phyloP scores from a whole-genome alignment of 2,888 invertebrate genomes.

The Drosophila borborema region DNA sequence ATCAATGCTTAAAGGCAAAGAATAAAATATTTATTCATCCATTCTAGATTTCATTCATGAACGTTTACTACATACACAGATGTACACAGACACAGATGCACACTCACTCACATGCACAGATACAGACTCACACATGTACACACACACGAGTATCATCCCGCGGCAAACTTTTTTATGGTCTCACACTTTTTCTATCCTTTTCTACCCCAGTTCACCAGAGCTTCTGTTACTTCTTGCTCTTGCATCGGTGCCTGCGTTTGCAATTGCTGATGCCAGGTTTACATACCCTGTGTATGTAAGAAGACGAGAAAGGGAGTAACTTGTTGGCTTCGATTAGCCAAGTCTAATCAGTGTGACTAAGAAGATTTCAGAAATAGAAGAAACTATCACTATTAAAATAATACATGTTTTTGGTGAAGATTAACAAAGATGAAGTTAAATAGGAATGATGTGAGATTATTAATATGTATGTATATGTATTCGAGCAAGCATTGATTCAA shows the following conservation, averaged over 20 bases:
- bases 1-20: conserved; percentile 68
- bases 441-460: too few species aligned
- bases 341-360: neutral
- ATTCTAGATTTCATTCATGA: conserved; percentile 80
- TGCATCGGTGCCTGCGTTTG: conserved; percentile 18
- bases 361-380: neutral
- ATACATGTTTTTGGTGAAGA: too few species aligned
- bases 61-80: conserved; percentile 47
- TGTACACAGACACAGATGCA: conserved; percentile 6
- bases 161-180: conserved; percentile 41
- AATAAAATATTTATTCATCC: conserved; percentile 78
- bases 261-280: conserved; percentile 42
- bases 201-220: conserved; percentile 13
- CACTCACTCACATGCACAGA: neutral
- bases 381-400: too few species aligned
- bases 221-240: conserved; percentile 16
- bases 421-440: too few species aligned
- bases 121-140: neutral
- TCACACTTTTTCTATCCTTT: conserved; percentile 30
- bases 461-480: too few species aligned
- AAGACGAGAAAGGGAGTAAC: too few species aligned
- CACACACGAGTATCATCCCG: conserved; percentile 46
- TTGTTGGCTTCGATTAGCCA: neutral
- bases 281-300: neutral
- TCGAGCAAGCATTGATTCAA: too few species aligned